Evolutionary conservation across 1,140 invertebrate species (phyloP).

Genomic region (Rhyacophila brunnea): DNA sequence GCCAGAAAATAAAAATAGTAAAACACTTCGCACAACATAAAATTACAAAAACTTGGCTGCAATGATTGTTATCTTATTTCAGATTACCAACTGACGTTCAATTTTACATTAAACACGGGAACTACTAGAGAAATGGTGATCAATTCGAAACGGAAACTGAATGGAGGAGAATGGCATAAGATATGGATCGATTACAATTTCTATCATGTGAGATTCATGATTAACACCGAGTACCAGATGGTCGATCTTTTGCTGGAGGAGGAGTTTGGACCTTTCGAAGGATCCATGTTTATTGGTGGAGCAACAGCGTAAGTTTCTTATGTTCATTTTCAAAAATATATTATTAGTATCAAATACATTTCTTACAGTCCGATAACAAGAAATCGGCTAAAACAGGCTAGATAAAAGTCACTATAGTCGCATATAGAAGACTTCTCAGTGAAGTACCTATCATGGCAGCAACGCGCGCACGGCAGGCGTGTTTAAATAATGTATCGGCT

Average conservation of each 20-base stretch:
- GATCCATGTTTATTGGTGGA: constrained; percentile 89
- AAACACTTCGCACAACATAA: too few relatives aligned
- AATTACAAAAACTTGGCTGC: too few relatives aligned
- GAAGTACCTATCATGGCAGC: too few relatives aligned
- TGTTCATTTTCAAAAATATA: neutral
- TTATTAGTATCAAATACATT: too few relatives aligned
- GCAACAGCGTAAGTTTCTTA: constrained; percentile 72
- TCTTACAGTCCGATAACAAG: too few relatives aligned
- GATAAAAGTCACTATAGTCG: too few relatives aligned
- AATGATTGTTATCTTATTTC: constrained; percentile 26
- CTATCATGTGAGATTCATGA: constrained; percentile 91
- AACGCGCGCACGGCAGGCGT: too few relatives aligned
- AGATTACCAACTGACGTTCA: constrained; percentile 85
- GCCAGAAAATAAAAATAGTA: too few relatives aligned
- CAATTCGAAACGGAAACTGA: constrained; percentile 76
- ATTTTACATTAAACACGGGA: constrained; percentile 84
- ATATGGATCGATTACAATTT: constrained; percentile 92
- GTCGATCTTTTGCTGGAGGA: constrained; percentile 80
- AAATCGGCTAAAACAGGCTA: too few relatives aligned
- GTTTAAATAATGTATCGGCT: too few relatives aligned
- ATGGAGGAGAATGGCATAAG: constrained; percentile 92
- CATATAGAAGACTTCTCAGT: too few relatives aligned
- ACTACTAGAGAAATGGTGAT: constrained; percentile 76
- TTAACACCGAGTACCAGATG: constrained; percentile 86
- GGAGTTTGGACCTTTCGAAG: constrained; percentile 88